Conservation (phyloP, 2,113 vertebrate species). For the Petroica traversi region DNA sequence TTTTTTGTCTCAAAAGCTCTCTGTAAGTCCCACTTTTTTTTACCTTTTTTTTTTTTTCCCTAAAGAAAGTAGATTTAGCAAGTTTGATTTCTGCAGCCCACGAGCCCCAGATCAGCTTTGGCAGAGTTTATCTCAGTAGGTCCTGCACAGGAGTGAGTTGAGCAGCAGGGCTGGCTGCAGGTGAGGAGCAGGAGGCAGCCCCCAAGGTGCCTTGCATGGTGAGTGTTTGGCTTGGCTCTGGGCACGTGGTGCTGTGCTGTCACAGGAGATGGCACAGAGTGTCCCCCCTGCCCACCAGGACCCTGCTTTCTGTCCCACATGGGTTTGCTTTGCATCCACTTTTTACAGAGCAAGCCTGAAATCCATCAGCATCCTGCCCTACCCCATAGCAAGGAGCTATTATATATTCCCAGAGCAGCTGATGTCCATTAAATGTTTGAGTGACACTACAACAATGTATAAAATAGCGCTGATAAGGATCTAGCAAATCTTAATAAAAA, state of each 20-base stretch:
- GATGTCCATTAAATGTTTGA: constrained; percentile 56
- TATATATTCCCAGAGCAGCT: background rate
- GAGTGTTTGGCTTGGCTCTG: background rate
- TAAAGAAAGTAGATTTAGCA: background rate
- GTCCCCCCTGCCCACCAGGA: background rate
- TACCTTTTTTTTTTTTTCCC: background rate
- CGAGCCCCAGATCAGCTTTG: background rate
- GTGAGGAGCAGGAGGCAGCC: background rate
- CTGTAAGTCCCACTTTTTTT: background rate
- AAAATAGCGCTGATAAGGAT: constrained; percentile 46
- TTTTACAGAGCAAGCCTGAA: background rate
- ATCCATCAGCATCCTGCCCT: background rate
- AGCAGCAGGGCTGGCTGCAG: background rate
- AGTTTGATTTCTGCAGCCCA: background rate
- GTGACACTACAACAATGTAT: constrained; percentile 48
- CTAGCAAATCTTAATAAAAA: constrained; percentile 55
- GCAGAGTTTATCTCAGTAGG: background rate
- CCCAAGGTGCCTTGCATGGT: fast-evolving
- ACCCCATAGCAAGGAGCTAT: background rate
- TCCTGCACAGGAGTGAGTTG: background rate
- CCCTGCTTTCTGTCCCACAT: fast-evolving
- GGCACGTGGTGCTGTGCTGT: background rate
- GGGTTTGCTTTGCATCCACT: background rate
- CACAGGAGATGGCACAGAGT: background rate
- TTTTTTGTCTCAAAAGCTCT: constrained; percentile 3